Conservation (phyloP, 2,888 invertebrate species). For the Folsomia candida region DNA sequence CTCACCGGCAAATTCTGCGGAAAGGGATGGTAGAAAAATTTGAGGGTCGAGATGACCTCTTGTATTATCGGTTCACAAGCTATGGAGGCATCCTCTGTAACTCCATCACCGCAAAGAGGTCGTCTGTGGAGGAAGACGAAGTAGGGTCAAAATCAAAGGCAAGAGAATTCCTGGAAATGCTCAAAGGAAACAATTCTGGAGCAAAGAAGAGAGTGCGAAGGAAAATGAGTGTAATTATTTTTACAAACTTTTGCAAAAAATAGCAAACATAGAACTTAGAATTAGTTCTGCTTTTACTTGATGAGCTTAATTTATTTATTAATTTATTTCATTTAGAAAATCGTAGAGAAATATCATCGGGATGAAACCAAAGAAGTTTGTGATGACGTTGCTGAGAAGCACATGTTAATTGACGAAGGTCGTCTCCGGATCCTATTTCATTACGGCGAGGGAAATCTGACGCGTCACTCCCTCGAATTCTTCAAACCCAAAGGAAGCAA, state of each 20-base stretch:
- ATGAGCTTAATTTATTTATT: conserved; percentile 4
- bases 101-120: conserved; percentile 23
- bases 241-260: not conserved
- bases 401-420: conserved; percentile 42
- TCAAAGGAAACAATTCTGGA: conserved; percentile 30
- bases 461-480: conserved; percentile 43
- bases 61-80: conserved; percentile 41
- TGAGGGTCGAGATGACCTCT: conserved; percentile 44
- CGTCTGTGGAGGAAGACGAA: conserved; percentile 28
- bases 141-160: conserved; percentile 20
- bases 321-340: conserved; percentile 26
- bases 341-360: conserved; percentile 45
- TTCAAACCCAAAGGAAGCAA: conserved; percentile 36
- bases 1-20: conserved; percentile 39
- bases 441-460: conserved; percentile 42
- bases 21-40: conserved; percentile 47
- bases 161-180: conserved; percentile 35
- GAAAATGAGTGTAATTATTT: conserved; percentile 33
- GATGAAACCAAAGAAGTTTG: conserved; percentile 25
- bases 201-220: conserved; percentile 33
- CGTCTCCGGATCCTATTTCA: conserved; percentile 41
- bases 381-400: conserved; percentile 46
- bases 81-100: conserved; percentile 45
- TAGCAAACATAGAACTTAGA: not conserved
- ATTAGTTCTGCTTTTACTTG: not conserved